phyloP scores from a whole-genome alignment of 1,140 invertebrate genomes.

The Camponotus pennsylvanicus region DNA sequence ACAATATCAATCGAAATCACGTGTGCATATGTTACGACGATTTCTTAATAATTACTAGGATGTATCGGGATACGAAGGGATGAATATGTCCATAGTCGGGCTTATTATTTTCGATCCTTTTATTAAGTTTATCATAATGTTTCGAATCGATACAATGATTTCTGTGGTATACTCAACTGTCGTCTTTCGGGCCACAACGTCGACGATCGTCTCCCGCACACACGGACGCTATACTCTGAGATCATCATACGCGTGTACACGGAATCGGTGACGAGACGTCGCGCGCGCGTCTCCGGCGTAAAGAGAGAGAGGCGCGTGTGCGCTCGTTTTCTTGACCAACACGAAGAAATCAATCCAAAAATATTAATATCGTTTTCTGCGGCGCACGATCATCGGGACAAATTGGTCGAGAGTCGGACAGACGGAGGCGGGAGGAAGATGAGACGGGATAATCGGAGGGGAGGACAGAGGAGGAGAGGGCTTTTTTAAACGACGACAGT shows the following conservation, averaged over 20 bases:
- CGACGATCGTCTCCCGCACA: conserved; percentile 71
- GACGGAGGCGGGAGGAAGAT: not conserved
- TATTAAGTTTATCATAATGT: conserved; percentile 86
- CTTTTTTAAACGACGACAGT: conserved; percentile 46
- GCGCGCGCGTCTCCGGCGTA: conserved; percentile 40
- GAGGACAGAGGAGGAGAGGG: not conserved
- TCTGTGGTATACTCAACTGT: conserved; percentile 83
- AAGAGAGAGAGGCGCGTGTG: conserved; percentile 14
- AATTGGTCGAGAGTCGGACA: conserved; percentile 48
- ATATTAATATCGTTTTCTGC: conserved; percentile 48
- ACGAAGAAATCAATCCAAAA: conserved; percentile 63
- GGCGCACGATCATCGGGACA: conserved; percentile 41
- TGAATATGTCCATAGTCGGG: not conserved
- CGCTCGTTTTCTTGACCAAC: conserved; percentile 32
- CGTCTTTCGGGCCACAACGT: conserved; percentile 78
- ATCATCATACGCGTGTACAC: conserved; percentile 49
- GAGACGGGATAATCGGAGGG: not conserved
- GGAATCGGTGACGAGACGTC: conserved; percentile 45
- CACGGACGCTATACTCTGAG: conserved; percentile 46
- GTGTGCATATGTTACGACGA: not conserved
- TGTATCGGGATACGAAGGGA: not conserved
- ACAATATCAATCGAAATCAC: conserved; percentile 14
- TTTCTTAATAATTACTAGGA: not conserved
- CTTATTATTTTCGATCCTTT: conserved; percentile 81
- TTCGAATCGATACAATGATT: conserved; percentile 86